phyloP scores from a whole-genome alignment of 1,140 invertebrate genomes.

The Pseudomyrmex dendroicus region DNA sequence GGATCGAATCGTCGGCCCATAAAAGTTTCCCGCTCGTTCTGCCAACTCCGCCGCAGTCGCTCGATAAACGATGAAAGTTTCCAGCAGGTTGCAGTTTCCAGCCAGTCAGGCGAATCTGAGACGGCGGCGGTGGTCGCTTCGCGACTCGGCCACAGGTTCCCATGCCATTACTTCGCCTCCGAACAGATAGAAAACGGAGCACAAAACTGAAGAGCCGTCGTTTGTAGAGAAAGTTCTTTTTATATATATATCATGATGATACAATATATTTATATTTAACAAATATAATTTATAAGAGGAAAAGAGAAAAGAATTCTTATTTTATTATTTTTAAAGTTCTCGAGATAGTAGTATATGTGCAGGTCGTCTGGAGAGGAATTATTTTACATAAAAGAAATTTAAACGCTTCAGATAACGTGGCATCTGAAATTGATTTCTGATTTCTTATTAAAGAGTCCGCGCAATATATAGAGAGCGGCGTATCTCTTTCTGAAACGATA shows the following conservation, averaged over 20 bases:
- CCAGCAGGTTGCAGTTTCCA: slow-evolving; percentile 70
- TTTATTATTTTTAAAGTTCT: too few relatives aligned
- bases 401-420: neutral
- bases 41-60: slow-evolving; percentile 15
- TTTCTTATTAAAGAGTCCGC: slow-evolving; percentile 30
- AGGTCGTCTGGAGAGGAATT: too few relatives aligned
- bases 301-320: too few relatives aligned
- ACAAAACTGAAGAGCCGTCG: slow-evolving; percentile 54
- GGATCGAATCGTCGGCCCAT: slow-evolving; percentile 28
- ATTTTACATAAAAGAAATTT: neutral
- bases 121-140: slow-evolving; percentile 45
- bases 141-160: slow-evolving; percentile 67
- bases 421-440: slow-evolving; percentile 39
- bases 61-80: slow-evolving; percentile 71
- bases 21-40: slow-evolving; percentile 45
- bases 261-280: too few relatives aligned
- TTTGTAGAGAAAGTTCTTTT: slow-evolving; percentile 71
- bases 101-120: slow-evolving; percentile 72
- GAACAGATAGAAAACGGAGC: slow-evolving; percentile 69
- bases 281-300: too few relatives aligned
- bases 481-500: neutral
- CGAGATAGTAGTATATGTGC: too few relatives aligned
- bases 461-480: neutral
- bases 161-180: slow-evolving; percentile 72
- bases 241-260: neutral